Evolutionary conservation across 2,797 vertebrate species (phyloP), one percentile per base, ranked within the genome.

Genomic region (Strix occidentalis): DNA sequence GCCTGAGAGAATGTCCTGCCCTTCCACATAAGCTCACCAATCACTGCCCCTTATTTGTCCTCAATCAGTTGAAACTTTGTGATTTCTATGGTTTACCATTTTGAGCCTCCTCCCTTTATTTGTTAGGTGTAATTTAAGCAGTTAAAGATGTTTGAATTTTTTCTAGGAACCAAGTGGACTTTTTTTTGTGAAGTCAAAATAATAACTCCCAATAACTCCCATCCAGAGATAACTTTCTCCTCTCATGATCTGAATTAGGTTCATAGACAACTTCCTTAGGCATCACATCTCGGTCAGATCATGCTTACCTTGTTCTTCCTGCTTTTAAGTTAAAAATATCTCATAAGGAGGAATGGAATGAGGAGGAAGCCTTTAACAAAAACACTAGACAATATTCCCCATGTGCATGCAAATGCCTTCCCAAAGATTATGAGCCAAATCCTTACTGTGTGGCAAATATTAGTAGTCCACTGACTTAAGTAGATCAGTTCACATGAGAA

Each of bases 401-500:
- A 21, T 51, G 82, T 94, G 71, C 60, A 95, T 85, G 87, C 87
- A 94, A 94, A 96, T 93, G 26, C 76, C 4, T 92, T 93, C 19
- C 74, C n/a, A 51, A 66, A 86, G 85, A 96, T 95, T 96, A 91
- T 28, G 20, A 95, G 83, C 72, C 91, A 95, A 84, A 96, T 96
- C 88, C 86, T 90, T 87, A 72, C 74, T 87, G 24, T 90, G 70
- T 88, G 76, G 90, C 76, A 96, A 96, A 84, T 88, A 91, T 91
- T 56, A 95, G 88, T 89, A 90, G 80, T 80, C 80, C 60, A 85
- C 53, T 54, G 90, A 94, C 88, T 95, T 93, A 95, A 96, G 90
- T 94, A 94, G 83, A 93, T 94, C 95, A 94, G 88, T 80, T 89
- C 90, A 95, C 84, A 92, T 71, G 86, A 96, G 90, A 82, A 96